Evolutionary conservation across 2,888 invertebrate species (phyloP), one percentile per base, ranked within the genome.

Genomic region (Lithophane semibrunnea): DNA sequence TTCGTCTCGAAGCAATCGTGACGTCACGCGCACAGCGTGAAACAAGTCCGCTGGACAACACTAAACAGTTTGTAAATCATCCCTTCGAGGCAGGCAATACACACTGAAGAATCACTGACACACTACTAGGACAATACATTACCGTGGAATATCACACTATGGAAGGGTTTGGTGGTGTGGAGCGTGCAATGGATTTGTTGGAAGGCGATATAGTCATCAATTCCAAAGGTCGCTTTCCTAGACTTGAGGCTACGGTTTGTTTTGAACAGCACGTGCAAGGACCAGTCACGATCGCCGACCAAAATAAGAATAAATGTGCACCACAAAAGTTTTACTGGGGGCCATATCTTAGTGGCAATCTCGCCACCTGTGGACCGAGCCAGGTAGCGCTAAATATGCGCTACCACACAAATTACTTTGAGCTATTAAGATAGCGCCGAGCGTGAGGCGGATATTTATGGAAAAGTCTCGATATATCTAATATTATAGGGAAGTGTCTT

Each of bases 61-160:
- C 90, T 85, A 89, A 89, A 88, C 91, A 90, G 88, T 91, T 90
- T 90, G 91, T 92, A 93, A 94, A 93, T 92, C 92, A 92, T 92
- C 91, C 92, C 93, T 92, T 85, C 86, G 86, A 91, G 92, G 89
- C 85, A 89, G 87, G 83, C 88, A 88, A 86, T 77, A 88, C 77
- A 87, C 61, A 61, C 47, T 56, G 21, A 37, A 18, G 63, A 74
- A 83, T 76, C 47, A 88, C 64, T 76, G 58, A 77, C 68, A 79
- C 21, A 37, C n/a, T 9, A 61, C 12, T 61, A 37, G 8, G 9
- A 61, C 24, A 64, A 82, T 79, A 79, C 88, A 90, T 83, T 86
- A 82, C 87, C 9, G 65, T 9, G 24, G 70, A 47, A 65, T 21
- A 54, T 73, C 4, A 0, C 16, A 66, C 4, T 3, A 24, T 16